Base-by-base conservation (phyloP, 1,140 invertebrate species). In the Dufourea novaeangliae region DNA sequence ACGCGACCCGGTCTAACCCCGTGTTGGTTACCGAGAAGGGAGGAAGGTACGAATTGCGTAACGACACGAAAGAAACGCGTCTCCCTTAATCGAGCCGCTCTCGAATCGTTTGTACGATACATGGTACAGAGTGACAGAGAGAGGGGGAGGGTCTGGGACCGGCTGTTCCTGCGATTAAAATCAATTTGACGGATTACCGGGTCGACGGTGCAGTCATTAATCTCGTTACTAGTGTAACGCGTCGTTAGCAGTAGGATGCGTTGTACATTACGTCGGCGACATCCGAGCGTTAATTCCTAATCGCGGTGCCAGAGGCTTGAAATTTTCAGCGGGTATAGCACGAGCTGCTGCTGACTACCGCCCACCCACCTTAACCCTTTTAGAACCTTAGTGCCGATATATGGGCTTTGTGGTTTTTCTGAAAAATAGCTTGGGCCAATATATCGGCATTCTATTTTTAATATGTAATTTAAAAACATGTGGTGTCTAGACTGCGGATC, bases 21-120 rank as follows among this genome's bases (percentile, higher is more conserved):
- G 2, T 7, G 29, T 32, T 25, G 1, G 10, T 20, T 34, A 37
- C 64, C 29, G 22, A 34, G n/a, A 67, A 64, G 25, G 52, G 64
- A 27, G 56, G 64, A 73, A 82, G 59, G 39, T 78, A 56, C 39
- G 64, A 82, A 79, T 78, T 74, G 80, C 82, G 59, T 70, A 77
- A 83, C 67, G 54, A 20, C 25, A 39, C 25, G 41, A 83, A 44
- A 81, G 72, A 59, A 78, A 79, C 63, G 64, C 64, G 56, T 78
- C 32, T 68, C 41, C 52, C 34, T 54, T 39, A 39, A 76, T 68
- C 64, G 54, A 46, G n/a, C 8, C 29, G 41, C 29, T 75, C 50
- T 52, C 57, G 29, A 25, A 34, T 64, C 46, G 32, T 22, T 54
- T 10, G 2, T 32, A 6, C 11, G 29, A 61, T 20, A n/a, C 32